Evolutionary conservation across 2,797 vertebrate genomes (phyloP).

Genomic region (Cryptoblepharus egeriae): DNA sequence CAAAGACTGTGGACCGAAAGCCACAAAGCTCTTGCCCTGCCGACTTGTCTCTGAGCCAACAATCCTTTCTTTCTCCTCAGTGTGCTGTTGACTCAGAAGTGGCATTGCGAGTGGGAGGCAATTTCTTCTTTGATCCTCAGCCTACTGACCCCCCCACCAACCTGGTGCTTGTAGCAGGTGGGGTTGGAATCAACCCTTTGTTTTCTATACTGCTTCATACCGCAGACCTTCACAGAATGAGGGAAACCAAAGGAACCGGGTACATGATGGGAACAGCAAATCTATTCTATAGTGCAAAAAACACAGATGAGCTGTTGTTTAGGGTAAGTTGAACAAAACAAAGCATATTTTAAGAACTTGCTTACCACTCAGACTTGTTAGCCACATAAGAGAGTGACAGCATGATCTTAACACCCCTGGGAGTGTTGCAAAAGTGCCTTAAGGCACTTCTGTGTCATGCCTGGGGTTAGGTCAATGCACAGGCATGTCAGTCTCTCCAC

Average conservation of each 20-base stretch:
- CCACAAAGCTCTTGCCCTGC: neutral
- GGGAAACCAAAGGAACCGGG: conserved; percentile 66
- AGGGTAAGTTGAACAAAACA: conserved; percentile 78
- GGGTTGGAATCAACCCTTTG: conserved; percentile 96
- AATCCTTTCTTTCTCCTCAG: conserved; percentile 73
- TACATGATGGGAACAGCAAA: conserved; percentile 79
- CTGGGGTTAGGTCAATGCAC: no score
- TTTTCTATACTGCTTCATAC: conserved; percentile 92
- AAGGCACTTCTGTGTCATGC: no score
- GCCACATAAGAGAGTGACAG: no score
- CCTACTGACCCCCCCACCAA: conserved; percentile 84
- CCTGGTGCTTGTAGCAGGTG: conserved; percentile 91
- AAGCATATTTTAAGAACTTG: neutral
- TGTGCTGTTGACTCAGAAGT: conserved; percentile 87
- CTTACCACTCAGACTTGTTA: neutral
- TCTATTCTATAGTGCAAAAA: conserved; percentile 91
- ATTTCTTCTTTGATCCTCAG: conserved; percentile 94
- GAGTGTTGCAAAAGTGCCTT: no score
- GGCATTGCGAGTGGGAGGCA: conserved; percentile 89
- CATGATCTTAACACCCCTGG: no score
- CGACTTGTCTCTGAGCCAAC: conserved; percentile 45
- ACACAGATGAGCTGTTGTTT: conserved; percentile 88
- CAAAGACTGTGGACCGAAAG: neutral
- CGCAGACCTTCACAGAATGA: conserved; percentile 81
- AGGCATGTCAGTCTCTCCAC: no score